Evolutionary conservation across 2,797 vertebrate species (phyloP).

Genomic region (Lates japonicus): DNA sequence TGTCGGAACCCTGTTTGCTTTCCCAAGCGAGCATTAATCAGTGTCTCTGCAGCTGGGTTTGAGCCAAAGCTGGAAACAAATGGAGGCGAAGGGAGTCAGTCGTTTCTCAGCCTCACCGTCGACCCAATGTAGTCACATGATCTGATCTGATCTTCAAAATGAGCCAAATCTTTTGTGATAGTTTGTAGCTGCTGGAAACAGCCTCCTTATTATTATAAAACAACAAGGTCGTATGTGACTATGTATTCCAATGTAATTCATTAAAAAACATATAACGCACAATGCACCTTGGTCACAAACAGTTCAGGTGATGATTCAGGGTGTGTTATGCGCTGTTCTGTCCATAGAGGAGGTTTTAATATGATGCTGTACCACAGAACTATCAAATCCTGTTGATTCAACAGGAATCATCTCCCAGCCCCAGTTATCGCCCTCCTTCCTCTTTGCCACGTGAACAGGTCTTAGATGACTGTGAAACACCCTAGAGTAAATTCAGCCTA

Average conservation of each 20-base stretch:
- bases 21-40: constrained; percentile 54
- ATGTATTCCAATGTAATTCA: too few relatives aligned
- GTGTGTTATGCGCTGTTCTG: too few relatives aligned
- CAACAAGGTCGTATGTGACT: too few relatives aligned
- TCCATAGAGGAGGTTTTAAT: too few relatives aligned
- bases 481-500: constrained; percentile 40
- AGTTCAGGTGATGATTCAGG: too few relatives aligned
- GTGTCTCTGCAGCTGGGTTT: constrained; percentile 46
- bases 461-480: constrained; percentile 59
- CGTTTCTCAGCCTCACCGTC: neutral
- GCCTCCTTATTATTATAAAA: too few relatives aligned
- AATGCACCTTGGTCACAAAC: too few relatives aligned
- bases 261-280: too few relatives aligned
- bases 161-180: neutral
- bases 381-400: too few relatives aligned
- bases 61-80: neutral
- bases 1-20: constrained; percentile 40
- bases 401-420: neutral
- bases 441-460: neutral
- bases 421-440: neutral
- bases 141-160: constrained; percentile 2
- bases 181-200: too few relatives aligned
- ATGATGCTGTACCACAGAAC: too few relatives aligned
- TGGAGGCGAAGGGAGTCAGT: neutral
- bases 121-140: neutral